Base-by-base conservation (phyloP, 92 coral and sea anemone species). In the Palythoa grandis region DNA sequence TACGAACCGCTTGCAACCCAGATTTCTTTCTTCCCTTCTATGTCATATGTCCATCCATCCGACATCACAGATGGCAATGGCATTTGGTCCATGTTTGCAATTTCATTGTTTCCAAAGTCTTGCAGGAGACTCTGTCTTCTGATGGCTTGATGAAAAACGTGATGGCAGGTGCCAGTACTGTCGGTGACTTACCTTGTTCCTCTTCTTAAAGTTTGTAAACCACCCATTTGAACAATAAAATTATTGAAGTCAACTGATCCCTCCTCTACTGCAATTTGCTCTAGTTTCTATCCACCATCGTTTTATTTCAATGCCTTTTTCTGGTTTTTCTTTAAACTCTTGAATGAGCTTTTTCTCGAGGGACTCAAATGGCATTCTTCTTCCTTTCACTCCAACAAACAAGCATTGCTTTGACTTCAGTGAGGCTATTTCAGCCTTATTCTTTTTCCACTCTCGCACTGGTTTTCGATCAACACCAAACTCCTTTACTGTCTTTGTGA, bases 391-490 rank as follows among this genome's bases (percentile, higher is more conserved):
- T 72, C 38, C 76, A 72, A 72, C 76, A 72, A 72, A 38, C 23
- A 52, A 72, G 50, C 76, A 38, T 17, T 77, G 71, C 40, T 82
- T 82, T 38, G 74, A 54, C 52, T 63, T 82, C 63, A 65, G 72
- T 25, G 52, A 65, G 71, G 74, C 60, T 5, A 65, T 39, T 37
- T 25, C 57, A 47, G 29, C 75, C 74, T 65, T 72, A 66, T 77
- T 82, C 61, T 72, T 82, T 56, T 65, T 29, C 20, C 61, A 65
- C 58, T 82, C 74, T 22, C 86, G 38, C 76, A 65, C 75, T 82
- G 16, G 86, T 66, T 82, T 82, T 7, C 60, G 75, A 82, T 82
- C 76, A 82, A 79, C 54, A 37, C 53, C 54, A 69, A 79, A 79
- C 48, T 79, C 4, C 23, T 65, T 22, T 79, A 53, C 84, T 52